Percentiles rank a stretch among this genome's conserved stretches.
Evolutionary conservation across 1,140 invertebrate species (phyloP).

Genomic region (Pollicipes pollicipes): DNA sequence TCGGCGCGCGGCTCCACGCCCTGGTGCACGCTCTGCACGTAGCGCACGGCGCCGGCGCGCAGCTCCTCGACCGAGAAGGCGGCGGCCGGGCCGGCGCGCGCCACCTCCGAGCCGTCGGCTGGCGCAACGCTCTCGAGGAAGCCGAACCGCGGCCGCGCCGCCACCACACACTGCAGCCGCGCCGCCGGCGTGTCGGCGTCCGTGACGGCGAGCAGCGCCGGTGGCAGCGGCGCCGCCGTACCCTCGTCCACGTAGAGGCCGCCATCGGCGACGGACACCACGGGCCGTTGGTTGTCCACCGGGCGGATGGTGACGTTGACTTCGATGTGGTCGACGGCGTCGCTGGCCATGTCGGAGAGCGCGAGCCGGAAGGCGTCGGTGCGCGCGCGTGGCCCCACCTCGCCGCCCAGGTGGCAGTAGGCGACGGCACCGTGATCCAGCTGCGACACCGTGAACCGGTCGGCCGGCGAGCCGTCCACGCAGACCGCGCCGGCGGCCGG

Average conservation of each 20-base stretch:
- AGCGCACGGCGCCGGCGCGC: slow-evolving; percentile 23
- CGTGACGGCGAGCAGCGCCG: slow-evolving; percentile 23
- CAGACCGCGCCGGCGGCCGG: slow-evolving; percentile 24
- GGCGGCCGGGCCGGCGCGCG: slow-evolving; percentile 24
- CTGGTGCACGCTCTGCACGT: slow-evolving; percentile 29
- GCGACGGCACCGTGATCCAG: slow-evolving; percentile 21
- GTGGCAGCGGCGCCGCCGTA: slow-evolving; percentile 22
- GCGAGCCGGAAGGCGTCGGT: slow-evolving; percentile 26
- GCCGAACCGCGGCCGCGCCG: slow-evolving; percentile 25
- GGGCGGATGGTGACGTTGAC: slow-evolving; percentile 26
- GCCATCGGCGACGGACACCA: slow-evolving; percentile 12
- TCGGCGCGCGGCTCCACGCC: slow-evolving; percentile 27
- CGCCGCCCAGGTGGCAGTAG: slow-evolving; percentile 25
- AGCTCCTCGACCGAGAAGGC: slow-evolving; percentile 26
- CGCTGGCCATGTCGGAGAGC: slow-evolving; percentile 23
- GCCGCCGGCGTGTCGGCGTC: slow-evolving; percentile 27
- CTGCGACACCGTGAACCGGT: slow-evolving; percentile 25
- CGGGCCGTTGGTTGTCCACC: slow-evolving; percentile 25
- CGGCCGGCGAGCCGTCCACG: slow-evolving; percentile 19
- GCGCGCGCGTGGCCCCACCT: slow-evolving; percentile 22
- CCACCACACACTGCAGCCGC: slow-evolving; percentile 26
- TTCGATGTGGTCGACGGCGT: slow-evolving; percentile 23
- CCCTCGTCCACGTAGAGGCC: slow-evolving; percentile 26
- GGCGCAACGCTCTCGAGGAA: slow-evolving; percentile 28
- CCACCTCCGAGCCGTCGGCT: slow-evolving; percentile 24